Base-by-base conservation (phyloP, 2,888 invertebrate species). In the Caenorhabditis becei region DNA sequence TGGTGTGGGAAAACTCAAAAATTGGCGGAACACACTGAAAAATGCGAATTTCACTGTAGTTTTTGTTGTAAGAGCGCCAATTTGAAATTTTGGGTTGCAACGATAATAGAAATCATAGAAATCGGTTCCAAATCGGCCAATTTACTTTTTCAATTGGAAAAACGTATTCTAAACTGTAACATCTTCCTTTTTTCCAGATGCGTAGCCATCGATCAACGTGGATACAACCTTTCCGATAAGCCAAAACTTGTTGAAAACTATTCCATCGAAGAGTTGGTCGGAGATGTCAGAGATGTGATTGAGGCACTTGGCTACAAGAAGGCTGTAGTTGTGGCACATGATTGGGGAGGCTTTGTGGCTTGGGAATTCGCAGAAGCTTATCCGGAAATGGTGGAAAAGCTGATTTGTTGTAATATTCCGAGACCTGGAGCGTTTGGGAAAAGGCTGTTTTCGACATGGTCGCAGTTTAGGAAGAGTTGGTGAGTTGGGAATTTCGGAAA, bases 221-320 rank as follows among this genome's bases (percentile, higher is more conserved):
- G 95, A 26, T 95, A 95, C 89, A 95, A 95, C 2, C 94, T 95
- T 88, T 94, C 95, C 0, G 95, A 95, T 87, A 95, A 95, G 90
- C 95, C 95, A 10, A 89, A 92, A 10, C 93, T 93, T 80, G 92
- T 93, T 35, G 92, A 92, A 59, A 92, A 93, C 53, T 95, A 95
- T 91, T 92, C 92, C 61, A 92, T 94, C 53, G 92, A 94, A 63
- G 92, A 92, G 70, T 91, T 95, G 37, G 92, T 94, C 11, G 93
- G 93, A 26, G 95, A 95, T 91, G 90, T 95, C 5, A 93, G 93
- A 75, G 93, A 94, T 87, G 93, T 95, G 51, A 93, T 95, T 28
- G 89, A 92, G 32, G 93, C 93, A 0, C 91, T 95, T 32, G 94
- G 83, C 14, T 85, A 85, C 41, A n/a, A 74, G 32, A 79, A 70